Evolutionary conservation across 2,888 invertebrate species (phyloP).

Genomic region (Liopterus haemorrhoidalis): DNA sequence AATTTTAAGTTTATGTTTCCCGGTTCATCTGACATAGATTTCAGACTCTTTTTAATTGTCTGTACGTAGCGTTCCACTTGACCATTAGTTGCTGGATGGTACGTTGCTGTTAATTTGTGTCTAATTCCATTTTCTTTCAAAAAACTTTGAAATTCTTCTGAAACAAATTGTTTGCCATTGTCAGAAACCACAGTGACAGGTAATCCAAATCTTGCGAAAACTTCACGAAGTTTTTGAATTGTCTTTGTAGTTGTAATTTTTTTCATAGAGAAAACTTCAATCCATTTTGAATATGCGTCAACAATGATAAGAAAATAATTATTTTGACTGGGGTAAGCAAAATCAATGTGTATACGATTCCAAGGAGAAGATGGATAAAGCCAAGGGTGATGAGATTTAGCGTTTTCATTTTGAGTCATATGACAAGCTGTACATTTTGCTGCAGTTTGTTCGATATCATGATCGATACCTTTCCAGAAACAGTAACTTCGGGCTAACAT

Average conservation of each 20-base stretch:
- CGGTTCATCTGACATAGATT: no score
- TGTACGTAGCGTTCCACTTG: no score
- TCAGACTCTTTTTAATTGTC: no score
- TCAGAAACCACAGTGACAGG: no score
- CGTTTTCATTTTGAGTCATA: slow-evolving; percentile 10
- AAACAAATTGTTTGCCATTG: no score
- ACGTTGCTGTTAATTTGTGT: no score
- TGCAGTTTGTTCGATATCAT: slow-evolving; percentile 17
- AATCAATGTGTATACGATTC: slow-evolving; percentile 29
- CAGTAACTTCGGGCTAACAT: slow-evolving; percentile 23
- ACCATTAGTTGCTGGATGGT: no score
- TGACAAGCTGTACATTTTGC: slow-evolving; percentile 18
- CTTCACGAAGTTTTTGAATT: not conserved
- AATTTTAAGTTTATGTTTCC: no score
- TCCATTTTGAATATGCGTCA: slow-evolving; percentile 19
- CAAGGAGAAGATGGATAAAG: slow-evolving; percentile 27
- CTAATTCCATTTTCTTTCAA: no score
- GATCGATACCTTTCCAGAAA: slow-evolving; percentile 27
- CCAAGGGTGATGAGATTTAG: slow-evolving; percentile 21
- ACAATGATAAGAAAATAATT: slow-evolving; percentile 25
- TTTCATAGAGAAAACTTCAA: slow-evolving; percentile 1
- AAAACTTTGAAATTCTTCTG: no score
- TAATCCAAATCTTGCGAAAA: not conserved
- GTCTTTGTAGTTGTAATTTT: not conserved
- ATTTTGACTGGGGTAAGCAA: slow-evolving; percentile 22